phyloP scores from a whole-genome alignment of 2,113 vertebrate genomes.

The Perca fluviatilis region DNA sequence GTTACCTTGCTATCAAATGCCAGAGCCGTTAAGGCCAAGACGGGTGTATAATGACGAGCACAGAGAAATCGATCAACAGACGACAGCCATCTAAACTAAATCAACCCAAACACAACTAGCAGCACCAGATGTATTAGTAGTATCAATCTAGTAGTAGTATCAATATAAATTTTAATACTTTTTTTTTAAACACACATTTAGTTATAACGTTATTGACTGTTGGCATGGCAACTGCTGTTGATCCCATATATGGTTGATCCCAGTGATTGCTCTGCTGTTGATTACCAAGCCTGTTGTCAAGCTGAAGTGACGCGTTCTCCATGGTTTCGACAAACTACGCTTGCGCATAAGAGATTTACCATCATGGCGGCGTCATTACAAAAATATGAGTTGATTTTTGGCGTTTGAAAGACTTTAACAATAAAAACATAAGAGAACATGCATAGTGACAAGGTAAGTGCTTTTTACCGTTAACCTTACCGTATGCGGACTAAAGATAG shows the following conservation, averaged over 20 bases:
- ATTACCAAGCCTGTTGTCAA: slow-evolving; percentile 76
- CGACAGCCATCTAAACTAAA: too few species aligned
- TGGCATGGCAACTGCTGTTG: slow-evolving; percentile 54
- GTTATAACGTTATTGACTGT: neutral
- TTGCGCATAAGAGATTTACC: slow-evolving; percentile 47
- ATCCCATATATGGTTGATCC: slow-evolving; percentile 28
- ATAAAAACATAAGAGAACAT: slow-evolving; percentile 55
- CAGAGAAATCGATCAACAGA: slow-evolving; percentile 30
- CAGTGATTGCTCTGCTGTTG: slow-evolving; percentile 46
- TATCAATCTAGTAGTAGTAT: fast-evolving
- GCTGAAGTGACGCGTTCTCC: slow-evolving; percentile 75
- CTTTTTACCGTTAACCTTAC: neutral
- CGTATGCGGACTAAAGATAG: fast-evolving
- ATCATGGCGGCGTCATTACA: slow-evolving; percentile 76
- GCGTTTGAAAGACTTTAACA: neutral
- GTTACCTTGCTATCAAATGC: neutral
- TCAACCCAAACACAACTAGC: neutral
- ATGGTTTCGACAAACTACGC: slow-evolving; percentile 72
- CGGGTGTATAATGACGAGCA: slow-evolving; percentile 1
- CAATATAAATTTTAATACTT: fast-evolving
- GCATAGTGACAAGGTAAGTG: slow-evolving; percentile 78
- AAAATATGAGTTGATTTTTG: slow-evolving; percentile 23
- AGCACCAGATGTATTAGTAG: fast-evolving
- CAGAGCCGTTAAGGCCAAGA: neutral
- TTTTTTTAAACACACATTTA: neutral